Base-by-base conservation (phyloP, 1,140 invertebrate species). In the Neoseiulus cucumeris region DNA sequence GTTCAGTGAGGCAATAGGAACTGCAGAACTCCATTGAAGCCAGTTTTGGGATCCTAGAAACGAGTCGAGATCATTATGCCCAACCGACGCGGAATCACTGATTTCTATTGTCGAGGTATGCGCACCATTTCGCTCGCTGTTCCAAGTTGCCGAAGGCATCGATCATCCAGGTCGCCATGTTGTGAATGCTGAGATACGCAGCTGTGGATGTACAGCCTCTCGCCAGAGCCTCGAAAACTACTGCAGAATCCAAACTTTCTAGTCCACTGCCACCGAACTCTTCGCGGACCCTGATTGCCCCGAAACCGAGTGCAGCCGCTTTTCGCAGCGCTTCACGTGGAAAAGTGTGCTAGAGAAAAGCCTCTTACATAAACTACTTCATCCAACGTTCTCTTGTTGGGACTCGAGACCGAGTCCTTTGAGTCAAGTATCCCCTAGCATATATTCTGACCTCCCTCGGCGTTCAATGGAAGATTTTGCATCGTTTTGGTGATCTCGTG, bases 101-200 rank as follows among this genome's bases (percentile, higher is more conserved):
- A n/a, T n/a, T n/a, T n/a, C n/a, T n/a, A 59, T 20, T 59, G 33
- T 1, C 25, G 14, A 25, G 22, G 22, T n/a, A 2, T 25, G 33
- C 25, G 1, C 33, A 59, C 76, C 91, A 97, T 72, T 88, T 87
- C 67, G 84, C 73, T 74, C 90, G 89, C 73, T 93, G 89, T 71
- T 88, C 85, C 64, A 87, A 79, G 39, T 79, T 86, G 0, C 83
- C 91, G 45, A 89, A 82, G 74, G 87, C 86, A 72, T 86, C 84
- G 51, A 96, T 83, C 81, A 83, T 82, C 80, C 70, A 94, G 1
- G 77, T 75, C 73, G 79, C 80, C 80, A 82, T 82, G 69, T 82
- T 83, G 71, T 83, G 82, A 71, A 83, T 83, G 68, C 77, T 80
- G 30, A 83, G 78, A 69, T 81, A 83, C 29, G 82, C 82, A 39